Conservation (phyloP, 2,797 vertebrate species). For the Esox lucius region DNA sequence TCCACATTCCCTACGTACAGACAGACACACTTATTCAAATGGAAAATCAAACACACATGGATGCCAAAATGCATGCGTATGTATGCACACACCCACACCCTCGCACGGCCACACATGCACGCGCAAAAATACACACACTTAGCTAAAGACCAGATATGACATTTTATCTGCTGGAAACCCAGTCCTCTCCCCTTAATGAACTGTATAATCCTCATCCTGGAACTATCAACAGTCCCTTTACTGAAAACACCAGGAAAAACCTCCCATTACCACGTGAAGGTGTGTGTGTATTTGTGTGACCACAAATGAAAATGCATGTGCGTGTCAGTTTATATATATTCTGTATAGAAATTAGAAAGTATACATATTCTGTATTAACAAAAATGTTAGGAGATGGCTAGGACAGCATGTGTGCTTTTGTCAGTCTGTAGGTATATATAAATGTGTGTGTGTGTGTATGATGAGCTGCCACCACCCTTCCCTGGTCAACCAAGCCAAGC, state of each 20-base stretch:
- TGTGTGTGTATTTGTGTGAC: slow-evolving; percentile 7
- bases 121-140: not conserved
- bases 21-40: slow-evolving; percentile 14
- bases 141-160: slow-evolving; percentile 26
- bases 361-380: too few relatives aligned
- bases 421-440: not conserved
- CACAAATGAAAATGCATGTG: slow-evolving; percentile 8
- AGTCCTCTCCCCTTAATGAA: slow-evolving; percentile 37
- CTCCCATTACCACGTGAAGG: slow-evolving; percentile 9
- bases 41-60: slow-evolving; percentile 5
- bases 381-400: too few relatives aligned
- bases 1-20: slow-evolving; percentile 35
- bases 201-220: slow-evolving; percentile 25
- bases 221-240: slow-evolving; percentile 15
- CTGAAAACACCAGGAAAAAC: not conserved
- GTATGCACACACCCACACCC: not conserved
- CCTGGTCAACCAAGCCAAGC: slow-evolving; percentile 6
- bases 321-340: slow-evolving; percentile 8
- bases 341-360: too few relatives aligned
- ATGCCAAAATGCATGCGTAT: not conserved
- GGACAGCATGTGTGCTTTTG: slow-evolving; percentile 1
- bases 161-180: slow-evolving; percentile 52
- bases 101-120: not conserved
- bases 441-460: slow-evolving; percentile 11
- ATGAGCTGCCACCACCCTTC: slow-evolving; percentile 8